A percentile compares a stretch with the other conserved stretches of the same genome.
phyloP scores from a whole-genome alignment of 1,140 invertebrate genomes.

The Globodera rostochiensis region DNA sequence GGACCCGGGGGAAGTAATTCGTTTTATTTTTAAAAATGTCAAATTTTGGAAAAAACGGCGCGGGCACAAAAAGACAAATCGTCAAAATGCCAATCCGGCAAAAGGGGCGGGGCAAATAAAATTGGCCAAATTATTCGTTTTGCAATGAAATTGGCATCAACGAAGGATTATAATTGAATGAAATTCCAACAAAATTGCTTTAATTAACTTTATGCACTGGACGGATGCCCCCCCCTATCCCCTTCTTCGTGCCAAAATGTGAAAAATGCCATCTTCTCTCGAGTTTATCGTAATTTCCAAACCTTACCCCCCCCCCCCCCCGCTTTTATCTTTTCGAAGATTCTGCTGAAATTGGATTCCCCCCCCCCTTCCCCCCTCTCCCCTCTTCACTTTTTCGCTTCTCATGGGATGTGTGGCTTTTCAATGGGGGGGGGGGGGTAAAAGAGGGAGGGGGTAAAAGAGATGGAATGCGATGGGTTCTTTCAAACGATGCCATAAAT shows the following conservation, averaged over 20 bases:
- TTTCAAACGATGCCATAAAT: neutral
- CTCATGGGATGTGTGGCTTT: neutral
- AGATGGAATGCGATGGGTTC: neutral
- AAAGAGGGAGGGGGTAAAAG: too few species aligned
- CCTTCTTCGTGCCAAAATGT: too few species aligned
- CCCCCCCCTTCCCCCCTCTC: too few species aligned
- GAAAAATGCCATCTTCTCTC: neutral
- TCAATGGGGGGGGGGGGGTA: neutral
- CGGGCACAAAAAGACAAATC: too few species aligned
- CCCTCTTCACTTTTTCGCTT: neutral
- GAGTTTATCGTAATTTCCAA: neutral
- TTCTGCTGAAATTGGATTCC: neutral
- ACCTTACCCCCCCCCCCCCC: neutral
- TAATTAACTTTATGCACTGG: too few species aligned
- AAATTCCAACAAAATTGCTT: too few species aligned
- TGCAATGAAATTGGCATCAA: too few species aligned
- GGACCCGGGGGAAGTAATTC: neutral
- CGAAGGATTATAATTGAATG: too few species aligned
- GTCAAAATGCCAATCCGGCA: too few species aligned
- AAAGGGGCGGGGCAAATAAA: too few species aligned
- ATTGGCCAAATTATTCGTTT: too few species aligned
- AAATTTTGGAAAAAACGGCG: neutral
- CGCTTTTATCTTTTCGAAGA: neutral
- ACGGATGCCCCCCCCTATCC: too few species aligned
- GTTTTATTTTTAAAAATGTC: neutral